phyloP scores from a whole-genome alignment of 2,113 vertebrate species.

The Corapipo altera region DNA sequence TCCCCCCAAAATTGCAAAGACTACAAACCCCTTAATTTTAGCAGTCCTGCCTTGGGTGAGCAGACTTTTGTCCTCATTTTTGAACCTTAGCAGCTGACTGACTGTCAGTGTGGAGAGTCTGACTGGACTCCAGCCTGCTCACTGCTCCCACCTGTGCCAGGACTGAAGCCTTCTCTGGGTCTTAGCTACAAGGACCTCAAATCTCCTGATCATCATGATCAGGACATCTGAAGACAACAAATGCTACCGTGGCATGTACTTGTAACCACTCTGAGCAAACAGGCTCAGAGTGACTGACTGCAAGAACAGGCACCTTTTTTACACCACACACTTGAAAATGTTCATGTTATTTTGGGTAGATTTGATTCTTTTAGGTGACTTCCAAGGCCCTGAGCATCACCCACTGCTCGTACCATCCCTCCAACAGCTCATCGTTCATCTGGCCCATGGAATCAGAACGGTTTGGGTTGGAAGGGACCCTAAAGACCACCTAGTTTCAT shows the following conservation, averaged over 20 bases:
- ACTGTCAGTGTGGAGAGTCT: too few relatives aligned
- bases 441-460: neutral
- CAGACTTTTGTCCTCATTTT: neutral
- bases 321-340: neutral
- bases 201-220: accelerated
- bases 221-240: neutral
- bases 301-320: too few relatives aligned
- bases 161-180: neutral
- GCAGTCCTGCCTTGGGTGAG: neutral
- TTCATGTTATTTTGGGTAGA: neutral
- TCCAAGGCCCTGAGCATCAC: slow-evolving; percentile 11
- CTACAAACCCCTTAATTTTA: neutral
- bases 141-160: neutral
- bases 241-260: neutral
- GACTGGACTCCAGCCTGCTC: neutral
- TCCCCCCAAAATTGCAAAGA: neutral
- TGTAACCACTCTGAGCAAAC: neutral
- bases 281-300: neutral
- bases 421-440: slow-evolving; percentile 8
- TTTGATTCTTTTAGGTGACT: neutral
- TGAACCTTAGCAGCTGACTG: neutral
- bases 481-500: neutral
- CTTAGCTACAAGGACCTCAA: neutral
- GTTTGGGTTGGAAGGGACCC: neutral
- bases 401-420: slow-evolving; percentile 1